Evolutionary conservation across 2,797 vertebrate genomes (phyloP).

Genomic region (Lemur catta): DNA sequence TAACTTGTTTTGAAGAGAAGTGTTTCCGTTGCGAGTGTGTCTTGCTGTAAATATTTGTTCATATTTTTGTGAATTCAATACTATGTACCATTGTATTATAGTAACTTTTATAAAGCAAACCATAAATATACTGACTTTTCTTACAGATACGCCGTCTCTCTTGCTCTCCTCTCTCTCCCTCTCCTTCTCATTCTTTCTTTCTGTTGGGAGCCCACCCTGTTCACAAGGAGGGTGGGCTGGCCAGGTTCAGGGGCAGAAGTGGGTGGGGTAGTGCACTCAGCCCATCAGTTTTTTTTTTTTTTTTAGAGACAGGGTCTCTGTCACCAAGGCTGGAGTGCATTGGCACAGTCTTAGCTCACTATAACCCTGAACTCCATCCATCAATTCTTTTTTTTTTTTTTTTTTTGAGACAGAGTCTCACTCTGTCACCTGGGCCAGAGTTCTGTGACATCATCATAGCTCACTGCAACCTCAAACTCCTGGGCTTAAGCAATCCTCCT

Average conservation of each 20-base stretch:
- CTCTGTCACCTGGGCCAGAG: neutral
- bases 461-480: neutral
- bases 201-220: neutral
- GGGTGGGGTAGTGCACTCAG: neutral
- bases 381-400: neutral
- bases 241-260: neutral
- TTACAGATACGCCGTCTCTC: conserved; percentile 86
- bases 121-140: conserved; percentile 94
- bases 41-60: conserved; percentile 91
- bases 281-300: neutral
- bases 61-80: conserved; percentile 94
- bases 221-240: neutral
- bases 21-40: conserved; percentile 91
- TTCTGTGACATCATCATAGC: neutral
- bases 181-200: neutral
- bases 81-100: conserved; percentile 94
- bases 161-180: conserved; percentile 65
- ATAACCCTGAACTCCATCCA: neutral
- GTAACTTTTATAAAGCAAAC: conserved; percentile 95
- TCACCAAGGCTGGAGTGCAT: neutral
- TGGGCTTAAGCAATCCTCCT: neutral
- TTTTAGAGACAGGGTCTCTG: neutral
- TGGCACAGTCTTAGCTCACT: neutral
- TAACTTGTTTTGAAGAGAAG: conserved; percentile 89
- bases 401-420: neutral